Evolutionary conservation across 2,888 invertebrate species (phyloP).

Genomic region (Agapostemon virescens): DNA sequence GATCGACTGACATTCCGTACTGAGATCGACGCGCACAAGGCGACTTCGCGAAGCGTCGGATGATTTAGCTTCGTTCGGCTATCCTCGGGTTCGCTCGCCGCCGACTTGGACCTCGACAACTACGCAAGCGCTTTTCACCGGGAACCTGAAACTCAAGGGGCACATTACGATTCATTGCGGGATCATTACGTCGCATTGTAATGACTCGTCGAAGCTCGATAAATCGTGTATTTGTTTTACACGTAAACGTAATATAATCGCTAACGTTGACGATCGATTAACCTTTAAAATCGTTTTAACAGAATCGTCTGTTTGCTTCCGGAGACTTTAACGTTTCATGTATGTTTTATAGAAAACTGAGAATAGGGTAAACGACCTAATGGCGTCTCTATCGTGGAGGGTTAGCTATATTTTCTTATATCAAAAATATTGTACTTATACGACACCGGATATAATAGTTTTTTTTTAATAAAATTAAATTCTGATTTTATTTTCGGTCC

Average conservation of each 20-base stretch:
- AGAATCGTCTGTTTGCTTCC: no score
- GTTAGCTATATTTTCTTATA: no score
- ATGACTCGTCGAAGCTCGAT: not conserved
- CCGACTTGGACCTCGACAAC: not conserved
- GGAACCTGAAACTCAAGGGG: constrained; percentile 19
- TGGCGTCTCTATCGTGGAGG: no score
- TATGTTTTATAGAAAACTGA: no score
- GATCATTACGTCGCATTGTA: not conserved
- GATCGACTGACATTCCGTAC: not conserved
- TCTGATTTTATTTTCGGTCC: no score
- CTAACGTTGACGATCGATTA: not conserved
- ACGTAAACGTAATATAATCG: not conserved
- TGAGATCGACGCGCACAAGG: constrained; percentile 3
- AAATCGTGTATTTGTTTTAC: not conserved
- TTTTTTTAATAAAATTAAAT: no score
- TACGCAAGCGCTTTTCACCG: not conserved
- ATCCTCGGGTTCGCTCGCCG: constrained; percentile 25
- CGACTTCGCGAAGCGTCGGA: constrained; percentile 29
- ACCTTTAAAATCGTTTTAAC: not conserved
- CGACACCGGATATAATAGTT: no score
- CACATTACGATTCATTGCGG: not conserved
- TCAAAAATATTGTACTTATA: no score
- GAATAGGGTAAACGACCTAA: no score
- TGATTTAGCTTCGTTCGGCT: constrained; percentile 44
- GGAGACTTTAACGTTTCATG: not conserved